Evolutionary conservation across 2,888 invertebrate genomes (phyloP).

Genomic region (Agrochola macilenta): DNA sequence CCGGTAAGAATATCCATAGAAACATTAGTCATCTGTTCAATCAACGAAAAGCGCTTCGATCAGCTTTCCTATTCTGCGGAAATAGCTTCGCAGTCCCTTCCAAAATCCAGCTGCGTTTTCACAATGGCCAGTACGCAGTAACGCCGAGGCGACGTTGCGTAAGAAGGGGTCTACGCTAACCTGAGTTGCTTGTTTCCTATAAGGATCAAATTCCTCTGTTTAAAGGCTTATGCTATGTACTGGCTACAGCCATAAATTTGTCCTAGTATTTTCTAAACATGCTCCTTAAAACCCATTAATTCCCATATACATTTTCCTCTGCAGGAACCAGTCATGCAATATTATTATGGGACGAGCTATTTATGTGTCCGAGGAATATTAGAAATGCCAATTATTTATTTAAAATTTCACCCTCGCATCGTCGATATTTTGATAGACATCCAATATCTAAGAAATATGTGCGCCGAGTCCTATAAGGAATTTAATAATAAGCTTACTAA

Average conservation of each 20-base stretch:
- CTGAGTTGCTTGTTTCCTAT: background rate
- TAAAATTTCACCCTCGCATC: conserved; percentile 59
- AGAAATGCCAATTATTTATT: conserved; percentile 65
- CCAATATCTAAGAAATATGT: conserved; percentile 72
- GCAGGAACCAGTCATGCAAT: background rate
- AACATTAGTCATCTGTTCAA: background rate
- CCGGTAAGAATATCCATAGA: conserved; percentile 83
- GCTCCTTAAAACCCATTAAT: background rate
- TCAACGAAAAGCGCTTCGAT: background rate
- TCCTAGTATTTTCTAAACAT: background rate
- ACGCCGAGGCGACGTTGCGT: no score
- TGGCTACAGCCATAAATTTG: background rate
- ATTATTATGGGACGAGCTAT: background rate
- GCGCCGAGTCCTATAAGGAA: conserved; percentile 71
- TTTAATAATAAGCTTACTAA: conserved; percentile 79
- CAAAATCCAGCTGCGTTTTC: no score
- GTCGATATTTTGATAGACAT: conserved; percentile 60
- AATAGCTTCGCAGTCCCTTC: no score
- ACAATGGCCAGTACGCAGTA: no score
- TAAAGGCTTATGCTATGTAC: no score
- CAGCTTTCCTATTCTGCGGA: no score
- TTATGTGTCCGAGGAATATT: conserved; percentile 21
- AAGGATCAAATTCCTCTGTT: background rate
- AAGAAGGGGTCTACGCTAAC: no score
- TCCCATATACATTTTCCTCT: background rate